Evolutionary conservation across 2,888 invertebrate species (phyloP).

Genomic region (Campopleginae sp.): DNA sequence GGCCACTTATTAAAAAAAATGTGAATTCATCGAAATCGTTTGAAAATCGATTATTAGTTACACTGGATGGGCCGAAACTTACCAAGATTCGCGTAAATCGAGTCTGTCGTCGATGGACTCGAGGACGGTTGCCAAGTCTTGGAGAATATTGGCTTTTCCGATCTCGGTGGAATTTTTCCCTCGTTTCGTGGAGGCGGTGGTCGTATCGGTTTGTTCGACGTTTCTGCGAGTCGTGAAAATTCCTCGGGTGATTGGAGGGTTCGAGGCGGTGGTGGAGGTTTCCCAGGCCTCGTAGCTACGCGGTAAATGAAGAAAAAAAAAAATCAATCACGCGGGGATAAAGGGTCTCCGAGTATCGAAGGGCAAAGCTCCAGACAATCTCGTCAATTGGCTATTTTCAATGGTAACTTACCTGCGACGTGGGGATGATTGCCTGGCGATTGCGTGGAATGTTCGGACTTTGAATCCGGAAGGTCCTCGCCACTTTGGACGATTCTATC

Average conservation of each 20-base stretch:
- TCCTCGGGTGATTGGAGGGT: slow-evolving; percentile 85
- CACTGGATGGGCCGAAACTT: slow-evolving; percentile 85
- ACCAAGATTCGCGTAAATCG: slow-evolving; percentile 92
- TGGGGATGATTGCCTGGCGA: slow-evolving; percentile 71
- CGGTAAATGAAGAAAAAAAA: not conserved
- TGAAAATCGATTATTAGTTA: slow-evolving; percentile 77
- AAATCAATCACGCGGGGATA: not conserved
- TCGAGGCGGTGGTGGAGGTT: slow-evolving; percentile 92
- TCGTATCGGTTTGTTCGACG: slow-evolving; percentile 87
- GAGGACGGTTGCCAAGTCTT: slow-evolving; percentile 72
- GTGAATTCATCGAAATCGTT: slow-evolving; percentile 38
- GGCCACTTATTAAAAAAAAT: slow-evolving; percentile 43
- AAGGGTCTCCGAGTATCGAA: not conserved
- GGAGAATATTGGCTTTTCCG: slow-evolving; percentile 65
- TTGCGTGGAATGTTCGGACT: slow-evolving; percentile 70
- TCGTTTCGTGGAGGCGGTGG: slow-evolving; percentile 88
- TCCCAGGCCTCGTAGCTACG: slow-evolving; percentile 85
- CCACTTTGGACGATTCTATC: slow-evolving; percentile 81
- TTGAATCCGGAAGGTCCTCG: slow-evolving; percentile 81
- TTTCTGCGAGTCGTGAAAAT: slow-evolving; percentile 84
- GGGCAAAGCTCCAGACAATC: too few species aligned
- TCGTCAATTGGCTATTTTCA: too few species aligned
- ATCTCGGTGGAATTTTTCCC: slow-evolving; percentile 80
- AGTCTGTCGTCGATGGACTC: slow-evolving; percentile 76
- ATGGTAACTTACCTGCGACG: slow-evolving; percentile 71